These are phyloP conservation scores for Nylanderia fulva DNA, from an alignment of 1,140 invertebrate species.

Conservation along the genomic window DNA sequence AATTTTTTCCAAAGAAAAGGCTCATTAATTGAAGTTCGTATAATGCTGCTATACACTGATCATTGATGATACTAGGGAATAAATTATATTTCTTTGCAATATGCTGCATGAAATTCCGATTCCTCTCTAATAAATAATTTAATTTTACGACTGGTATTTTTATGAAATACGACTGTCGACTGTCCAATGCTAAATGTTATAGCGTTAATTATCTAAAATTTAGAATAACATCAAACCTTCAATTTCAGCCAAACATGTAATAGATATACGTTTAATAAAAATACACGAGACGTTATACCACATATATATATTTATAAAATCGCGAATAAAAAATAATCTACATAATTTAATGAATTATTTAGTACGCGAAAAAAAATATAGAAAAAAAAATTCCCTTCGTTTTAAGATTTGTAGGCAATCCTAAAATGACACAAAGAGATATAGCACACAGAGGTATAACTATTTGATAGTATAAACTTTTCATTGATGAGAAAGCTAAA, in stretches of 20 bases:
- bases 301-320: slow-evolving; percentile 1
- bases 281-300: not conserved
- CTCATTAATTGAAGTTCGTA: not conserved
- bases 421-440: not conserved
- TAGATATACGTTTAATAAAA: not conserved
- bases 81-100: not conserved
- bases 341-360: not conserved
- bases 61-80: not conserved
- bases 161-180: not conserved
- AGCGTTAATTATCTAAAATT: not conserved
- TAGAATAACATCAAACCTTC: not conserved
- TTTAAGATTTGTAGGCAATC: not conserved
- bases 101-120: not conserved
- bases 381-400: not conserved
- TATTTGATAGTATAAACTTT: not conserved
- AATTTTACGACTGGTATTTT: not conserved
- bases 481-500: slow-evolving; percentile 46
- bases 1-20: slow-evolving; percentile 19
- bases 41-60: not conserved
- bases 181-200: not conserved
- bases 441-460: not conserved
- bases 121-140: not conserved
- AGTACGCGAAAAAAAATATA: not conserved
- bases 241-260: not conserved
- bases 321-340: not conserved